Percentiles rank a stretch among this genome's conserved stretches.
phyloP scores from a whole-genome alignment of 2,888 invertebrate genomes.

The Philereme vetulata region DNA sequence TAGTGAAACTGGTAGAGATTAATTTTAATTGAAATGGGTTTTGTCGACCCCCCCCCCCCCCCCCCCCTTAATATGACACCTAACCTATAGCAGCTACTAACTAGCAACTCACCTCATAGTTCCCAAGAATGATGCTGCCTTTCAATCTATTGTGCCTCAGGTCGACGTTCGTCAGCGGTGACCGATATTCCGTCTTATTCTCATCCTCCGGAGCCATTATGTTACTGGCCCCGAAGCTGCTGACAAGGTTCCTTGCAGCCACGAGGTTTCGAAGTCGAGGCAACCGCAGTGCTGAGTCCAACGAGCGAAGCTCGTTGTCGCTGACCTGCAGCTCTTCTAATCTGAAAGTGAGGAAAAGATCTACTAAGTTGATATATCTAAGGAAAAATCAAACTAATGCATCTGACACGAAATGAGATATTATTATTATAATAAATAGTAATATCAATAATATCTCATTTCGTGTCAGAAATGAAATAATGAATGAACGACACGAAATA shows the following conservation, averaged over 20 bases:
- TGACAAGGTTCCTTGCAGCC: conserved; percentile 71
- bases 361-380: background rate
- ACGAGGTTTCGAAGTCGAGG: conserved; percentile 84
- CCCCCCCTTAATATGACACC: too few relatives aligned
- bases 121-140: conserved; percentile 92
- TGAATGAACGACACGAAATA: too few relatives aligned
- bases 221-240: conserved; percentile 55
- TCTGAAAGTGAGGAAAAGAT: conserved; percentile 64
- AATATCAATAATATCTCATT: too few relatives aligned
- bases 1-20: too few relatives aligned
- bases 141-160: conserved; percentile 90
- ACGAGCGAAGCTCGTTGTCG: conserved; percentile 87
- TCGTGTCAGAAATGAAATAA: too few relatives aligned
- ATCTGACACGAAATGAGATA: too few relatives aligned
- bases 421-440: too few relatives aligned
- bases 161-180: conserved; percentile 88
- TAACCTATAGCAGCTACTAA: too few relatives aligned
- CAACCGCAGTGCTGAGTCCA: conserved; percentile 84
- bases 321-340: conserved; percentile 88
- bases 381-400: too few relatives aligned
- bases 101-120: conserved; percentile 86
- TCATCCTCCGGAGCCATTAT: conserved; percentile 68
- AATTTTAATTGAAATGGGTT: too few relatives aligned
- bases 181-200: conserved; percentile 64
- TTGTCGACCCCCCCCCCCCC: too few relatives aligned